Conservation (phyloP, 2,113 vertebrate species). For the Sphaerodactylus townsendi region DNA sequence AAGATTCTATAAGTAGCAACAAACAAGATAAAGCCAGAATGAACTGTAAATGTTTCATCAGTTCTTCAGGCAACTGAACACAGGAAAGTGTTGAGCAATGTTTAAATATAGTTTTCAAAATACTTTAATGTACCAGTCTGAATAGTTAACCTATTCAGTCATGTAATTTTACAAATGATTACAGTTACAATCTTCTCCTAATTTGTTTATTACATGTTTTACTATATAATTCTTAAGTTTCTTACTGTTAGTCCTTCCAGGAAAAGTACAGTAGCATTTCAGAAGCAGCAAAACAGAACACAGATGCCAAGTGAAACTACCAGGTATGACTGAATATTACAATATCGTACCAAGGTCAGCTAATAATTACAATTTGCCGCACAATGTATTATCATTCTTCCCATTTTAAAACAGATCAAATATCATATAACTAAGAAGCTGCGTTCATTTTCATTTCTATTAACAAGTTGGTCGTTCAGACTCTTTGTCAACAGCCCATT, state of each 20-base stretch:
- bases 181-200: neutral
- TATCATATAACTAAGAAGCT: neutral
- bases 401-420: neutral
- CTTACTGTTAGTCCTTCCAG: neutral
- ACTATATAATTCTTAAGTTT: neutral
- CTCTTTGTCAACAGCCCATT: slow-evolving; percentile 1
- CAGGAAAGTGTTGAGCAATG: neutral
- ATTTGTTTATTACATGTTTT: neutral
- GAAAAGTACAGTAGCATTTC: neutral
- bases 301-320: neutral
- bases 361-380: neutral
- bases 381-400: neutral
- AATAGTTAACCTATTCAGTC: neutral
- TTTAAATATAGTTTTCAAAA: neutral
- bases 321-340: neutral
- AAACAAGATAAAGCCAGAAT: neutral
- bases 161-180: neutral
- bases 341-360: neutral
- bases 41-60: neutral
- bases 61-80: neutral
- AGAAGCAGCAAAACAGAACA: neutral
- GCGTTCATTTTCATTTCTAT: neutral
- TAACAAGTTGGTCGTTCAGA: neutral
- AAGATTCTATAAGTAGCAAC: neutral
- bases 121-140: neutral